phyloP scores from a whole-genome alignment of 23 tunicate species.

The Corella eumyota region DNA sequence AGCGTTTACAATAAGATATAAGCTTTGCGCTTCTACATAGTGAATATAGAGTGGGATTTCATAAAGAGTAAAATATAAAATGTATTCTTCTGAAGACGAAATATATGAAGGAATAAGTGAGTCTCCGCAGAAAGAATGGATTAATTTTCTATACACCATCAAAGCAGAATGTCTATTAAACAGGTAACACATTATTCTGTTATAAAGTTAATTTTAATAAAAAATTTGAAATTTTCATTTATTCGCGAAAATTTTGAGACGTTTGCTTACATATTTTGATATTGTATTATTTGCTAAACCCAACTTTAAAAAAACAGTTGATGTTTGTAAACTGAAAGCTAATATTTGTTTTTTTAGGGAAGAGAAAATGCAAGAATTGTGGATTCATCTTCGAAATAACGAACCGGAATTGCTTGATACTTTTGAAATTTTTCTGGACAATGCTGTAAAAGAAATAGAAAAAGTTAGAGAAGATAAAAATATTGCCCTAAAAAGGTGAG shows the following conservation, averaged over 20 bases:
- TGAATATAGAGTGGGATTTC: too few species aligned
- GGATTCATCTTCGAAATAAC: conserved; percentile 11
- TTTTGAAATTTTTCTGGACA: conserved; percentile 23
- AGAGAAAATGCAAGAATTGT: conserved; percentile 8
- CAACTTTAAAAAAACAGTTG: too few species aligned
- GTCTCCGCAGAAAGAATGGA: conserved; percentile 1
- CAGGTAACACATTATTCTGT: too few species aligned
- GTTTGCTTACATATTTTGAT: too few species aligned
- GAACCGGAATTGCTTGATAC: conserved; percentile 21
- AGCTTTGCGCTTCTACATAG: too few species aligned
- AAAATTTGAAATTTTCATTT: too few species aligned
- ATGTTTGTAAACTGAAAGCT: too few species aligned
- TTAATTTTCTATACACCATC: conserved; percentile 3
- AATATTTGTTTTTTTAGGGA: conserved; percentile 2
- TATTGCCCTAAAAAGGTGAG: conserved; percentile 16
- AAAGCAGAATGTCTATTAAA: conserved; percentile 1
- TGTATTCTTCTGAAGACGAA: conserved; percentile 5
- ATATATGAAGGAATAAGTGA: neutral
- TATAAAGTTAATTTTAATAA: too few species aligned
- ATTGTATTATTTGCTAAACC: too few species aligned
- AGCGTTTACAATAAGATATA: too few species aligned
- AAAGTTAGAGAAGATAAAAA: conserved; percentile 10
- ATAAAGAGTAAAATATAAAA: too few species aligned
- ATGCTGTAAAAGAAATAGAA: conserved; percentile 20
- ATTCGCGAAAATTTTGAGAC: too few species aligned